Evolutionary conservation across 2,113 vertebrate genomes (phyloP), one percentile per base, ranked within the genome.

Genomic region (Mormyrus iriodes): DNA sequence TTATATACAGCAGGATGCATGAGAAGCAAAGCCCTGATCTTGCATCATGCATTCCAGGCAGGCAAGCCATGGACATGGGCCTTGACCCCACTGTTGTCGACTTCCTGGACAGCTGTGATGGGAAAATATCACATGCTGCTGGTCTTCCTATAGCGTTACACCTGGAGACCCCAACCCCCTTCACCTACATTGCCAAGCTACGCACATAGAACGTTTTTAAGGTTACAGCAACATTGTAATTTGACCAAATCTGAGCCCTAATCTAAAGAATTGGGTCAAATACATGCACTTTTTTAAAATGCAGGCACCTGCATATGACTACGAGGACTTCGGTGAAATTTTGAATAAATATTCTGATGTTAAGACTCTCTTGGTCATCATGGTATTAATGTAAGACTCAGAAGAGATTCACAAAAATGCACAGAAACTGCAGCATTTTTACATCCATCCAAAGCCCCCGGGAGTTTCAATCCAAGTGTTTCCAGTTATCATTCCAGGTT

Each of bases 31-130:
- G 39, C 15, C 27, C 61, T 5, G 35, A 84, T 84, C 44, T n/a
- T 46, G 82, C 61, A 46, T 44, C 39, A 52, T 44, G 76, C 21
- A 84, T 83, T 58, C 88, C 73, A 55, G 49, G 21, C 52, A 19
- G 49, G 19, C 35, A 49, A 19, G 35, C 19, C 19, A 6, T 49
- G 46, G 12, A 21, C 39, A 46, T n/a, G 48, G 27, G 69, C 3
- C 88, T 31, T n/a, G 48, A 31, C 51, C 76, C 39, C 1, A 31
- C 76, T 84, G 88, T 42, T 52, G 73, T 88, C 13, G 6, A 51
- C 42, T 31, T 79, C 61, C 46, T 76, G 46, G 65, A 79, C 88
- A 88, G 76, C 88, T 89, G 73, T 83, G 73, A 7, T 24, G 15
- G 27, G 73, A 39, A 19, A 82, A 27, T 53, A 27, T 31, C 4